phyloP scores from a whole-genome alignment of 1,140 invertebrate genomes.

The Drosophila ficusphila region DNA sequence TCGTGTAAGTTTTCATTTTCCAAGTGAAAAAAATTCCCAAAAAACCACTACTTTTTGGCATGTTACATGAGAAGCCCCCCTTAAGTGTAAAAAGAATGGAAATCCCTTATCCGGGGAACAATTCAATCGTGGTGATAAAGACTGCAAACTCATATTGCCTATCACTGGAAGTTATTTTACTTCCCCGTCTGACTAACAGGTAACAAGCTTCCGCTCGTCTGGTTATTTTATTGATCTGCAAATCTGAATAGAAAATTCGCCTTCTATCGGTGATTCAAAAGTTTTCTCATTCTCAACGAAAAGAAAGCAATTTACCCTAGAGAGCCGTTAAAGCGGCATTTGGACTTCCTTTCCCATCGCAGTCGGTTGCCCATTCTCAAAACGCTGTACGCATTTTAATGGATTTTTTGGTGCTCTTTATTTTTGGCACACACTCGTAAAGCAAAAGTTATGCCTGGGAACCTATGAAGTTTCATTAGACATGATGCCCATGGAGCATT shows the following conservation, averaged over 20 bases:
- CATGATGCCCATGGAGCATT: constrained; percentile 1
- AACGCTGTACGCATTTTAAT: constrained; percentile 63
- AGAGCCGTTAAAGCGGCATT: constrained; percentile 54
- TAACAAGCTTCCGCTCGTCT: constrained; percentile 11
- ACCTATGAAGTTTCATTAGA: constrained; percentile 19
- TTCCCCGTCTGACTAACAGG: constrained; percentile 20
- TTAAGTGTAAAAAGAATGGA: too few relatives aligned
- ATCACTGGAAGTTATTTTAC: constrained; percentile 1
- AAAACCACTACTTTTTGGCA: too few relatives aligned
- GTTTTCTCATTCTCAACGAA: constrained; percentile 30
- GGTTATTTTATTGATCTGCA: constrained; percentile 3
- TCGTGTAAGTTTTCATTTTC: too few relatives aligned
- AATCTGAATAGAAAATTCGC: constrained; percentile 15
- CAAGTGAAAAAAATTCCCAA: too few relatives aligned
- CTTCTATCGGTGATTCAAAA: constrained; percentile 31
- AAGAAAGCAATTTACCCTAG: constrained; percentile 32
- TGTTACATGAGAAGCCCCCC: too few relatives aligned
- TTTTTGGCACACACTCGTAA: constrained; percentile 19
- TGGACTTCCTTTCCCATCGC: constrained; percentile 72
- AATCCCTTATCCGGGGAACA: neutral
- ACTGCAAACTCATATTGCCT: neutral
- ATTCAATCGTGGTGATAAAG: neutral
- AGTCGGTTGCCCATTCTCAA: constrained; percentile 37
- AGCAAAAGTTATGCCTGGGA: constrained; percentile 61
- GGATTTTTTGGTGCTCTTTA: constrained; percentile 31